phyloP scores from a whole-genome alignment of 2,888 invertebrate species.

The Cheiracanthium punctorium region DNA sequence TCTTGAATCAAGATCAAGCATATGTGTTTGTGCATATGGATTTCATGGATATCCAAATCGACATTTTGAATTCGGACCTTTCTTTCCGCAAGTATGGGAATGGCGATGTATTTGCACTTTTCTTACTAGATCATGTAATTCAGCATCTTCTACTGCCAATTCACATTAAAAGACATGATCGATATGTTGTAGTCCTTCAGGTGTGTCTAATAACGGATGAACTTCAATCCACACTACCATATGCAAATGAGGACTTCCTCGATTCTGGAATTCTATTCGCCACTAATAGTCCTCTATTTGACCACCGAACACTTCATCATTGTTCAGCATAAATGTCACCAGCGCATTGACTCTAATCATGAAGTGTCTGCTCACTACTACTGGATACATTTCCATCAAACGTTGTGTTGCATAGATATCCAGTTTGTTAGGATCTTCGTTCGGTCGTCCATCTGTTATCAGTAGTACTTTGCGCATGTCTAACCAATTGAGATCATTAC shows the following conservation, averaged over 20 bases:
- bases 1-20: conserved; percentile 6
- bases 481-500: conserved; percentile 56
- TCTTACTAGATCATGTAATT: conserved; percentile 14
- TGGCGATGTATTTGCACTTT: conserved; percentile 29
- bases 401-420: conserved; percentile 34
- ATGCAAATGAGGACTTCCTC: conserved; percentile 52
- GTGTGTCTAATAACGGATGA: conserved; percentile 32
- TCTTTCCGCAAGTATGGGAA: conserved; percentile 15
- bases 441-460: conserved; percentile 47
- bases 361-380: conserved; percentile 17
- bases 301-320: conserved; percentile 3
- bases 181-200: conserved; percentile 22
- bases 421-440: conserved; percentile 38
- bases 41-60: conserved; percentile 21
- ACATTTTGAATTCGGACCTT: conserved; percentile 5
- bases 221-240: conserved; percentile 56
- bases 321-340: neutral
- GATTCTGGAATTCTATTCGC: neutral
- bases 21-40: conserved; percentile 11
- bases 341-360: conserved; percentile 30
- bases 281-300: conserved; percentile 59
- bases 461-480: conserved; percentile 52
- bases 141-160: conserved; percentile 28
- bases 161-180: conserved; percentile 11
- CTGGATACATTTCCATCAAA: conserved; percentile 33